Base-by-base conservation (phyloP, 2,888 invertebrate species). In the Caenorhabditis doughertyi region DNA sequence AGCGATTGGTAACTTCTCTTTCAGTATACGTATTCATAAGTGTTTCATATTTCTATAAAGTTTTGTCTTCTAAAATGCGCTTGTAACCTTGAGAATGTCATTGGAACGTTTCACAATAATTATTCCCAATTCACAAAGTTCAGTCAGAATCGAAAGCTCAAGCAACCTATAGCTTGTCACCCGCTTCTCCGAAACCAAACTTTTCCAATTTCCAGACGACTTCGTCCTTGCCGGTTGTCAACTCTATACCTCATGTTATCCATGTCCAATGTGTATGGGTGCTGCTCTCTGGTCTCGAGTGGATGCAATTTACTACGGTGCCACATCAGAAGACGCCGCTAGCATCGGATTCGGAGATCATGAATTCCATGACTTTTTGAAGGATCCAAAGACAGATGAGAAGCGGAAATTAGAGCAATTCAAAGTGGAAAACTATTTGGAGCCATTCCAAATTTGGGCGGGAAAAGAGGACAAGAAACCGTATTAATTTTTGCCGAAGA, bases 261-360 rank as follows among this genome's bases (percentile, higher is more conserved):
- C 90, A 5, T 90, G 90, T 73, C 89, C 90, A 44, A 90, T 89
- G 89, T 89, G 89, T 64, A 85, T 89, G 87, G 90, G 89, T 9
- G 90, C 90, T 16, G 73, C 77, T 62, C 76, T 90, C 13, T 90
- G 90, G 90, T 85, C 90, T 4, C 76, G 87, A 7, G 58, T 90
- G n/a, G 86, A 88, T 62, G 86, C 84, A 13, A 85, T 89, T 18
- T 89, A 87, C 79, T 90, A 89, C 76, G 90, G 86, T 21, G 89
- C 89, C 27, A 87, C 87, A 8, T 64, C 89, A 2, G 62, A 85
- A 25, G 84, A 89, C 27, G 81, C 81, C n/a, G 81, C 76, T 16
- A 80, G 80, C 0, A 82, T 80, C 21, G 89, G 89, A 27, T 90
- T 90, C 56, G 88, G 85, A 53, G 88, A 89, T 73, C 73, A 79